Percentiles rank a stretch among this genome's conserved stretches.
Conservation (phyloP, 2,888 invertebrate genomes). For the Caenorhabditis zanzibari region DNA sequence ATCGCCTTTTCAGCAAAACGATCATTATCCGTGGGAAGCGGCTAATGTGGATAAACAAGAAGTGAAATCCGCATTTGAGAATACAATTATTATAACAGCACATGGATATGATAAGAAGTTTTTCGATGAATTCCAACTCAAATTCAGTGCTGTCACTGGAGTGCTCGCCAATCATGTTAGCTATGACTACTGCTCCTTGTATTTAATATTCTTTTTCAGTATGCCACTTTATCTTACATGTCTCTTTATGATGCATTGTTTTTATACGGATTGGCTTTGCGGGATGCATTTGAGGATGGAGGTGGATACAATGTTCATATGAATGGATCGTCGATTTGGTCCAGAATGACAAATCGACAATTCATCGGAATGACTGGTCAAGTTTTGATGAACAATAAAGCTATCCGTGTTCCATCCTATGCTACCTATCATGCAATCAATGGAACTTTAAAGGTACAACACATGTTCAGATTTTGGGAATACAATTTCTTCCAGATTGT, state of each 20-base stretch:
- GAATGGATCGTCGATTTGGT: slow-evolving; percentile 80
- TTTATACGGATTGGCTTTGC: slow-evolving; percentile 80
- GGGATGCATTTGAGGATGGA: slow-evolving; percentile 81
- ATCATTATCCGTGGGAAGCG: slow-evolving; percentile 83
- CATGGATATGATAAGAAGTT: slow-evolving; percentile 83
- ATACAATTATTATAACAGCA: slow-evolving; percentile 82
- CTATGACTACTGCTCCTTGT: background rate
- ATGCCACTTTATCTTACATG: slow-evolving; percentile 82
- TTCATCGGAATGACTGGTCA: slow-evolving; percentile 82
- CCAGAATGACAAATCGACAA: slow-evolving; percentile 80
- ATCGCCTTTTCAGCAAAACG: slow-evolving; percentile 66
- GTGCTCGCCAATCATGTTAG: slow-evolving; percentile 79
- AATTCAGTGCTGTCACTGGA: slow-evolving; percentile 79
- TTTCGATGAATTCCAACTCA: slow-evolving; percentile 80
- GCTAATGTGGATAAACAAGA: slow-evolving; percentile 81
- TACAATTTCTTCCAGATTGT: slow-evolving; percentile 71
- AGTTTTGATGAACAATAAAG: slow-evolving; percentile 83
- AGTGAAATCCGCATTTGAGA: slow-evolving; percentile 80
- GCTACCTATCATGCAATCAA: slow-evolving; percentile 81
- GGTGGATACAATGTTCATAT: slow-evolving; percentile 75
- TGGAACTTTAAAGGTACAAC: slow-evolving; percentile 76
- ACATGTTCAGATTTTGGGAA: background rate
- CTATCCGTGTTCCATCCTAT: slow-evolving; percentile 81
- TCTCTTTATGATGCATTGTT: slow-evolving; percentile 82
- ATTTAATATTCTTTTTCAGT: slow-evolving; percentile 68